phyloP scores from a whole-genome alignment of 2,797 vertebrate genomes.

The Pelochelys cantorii region DNA sequence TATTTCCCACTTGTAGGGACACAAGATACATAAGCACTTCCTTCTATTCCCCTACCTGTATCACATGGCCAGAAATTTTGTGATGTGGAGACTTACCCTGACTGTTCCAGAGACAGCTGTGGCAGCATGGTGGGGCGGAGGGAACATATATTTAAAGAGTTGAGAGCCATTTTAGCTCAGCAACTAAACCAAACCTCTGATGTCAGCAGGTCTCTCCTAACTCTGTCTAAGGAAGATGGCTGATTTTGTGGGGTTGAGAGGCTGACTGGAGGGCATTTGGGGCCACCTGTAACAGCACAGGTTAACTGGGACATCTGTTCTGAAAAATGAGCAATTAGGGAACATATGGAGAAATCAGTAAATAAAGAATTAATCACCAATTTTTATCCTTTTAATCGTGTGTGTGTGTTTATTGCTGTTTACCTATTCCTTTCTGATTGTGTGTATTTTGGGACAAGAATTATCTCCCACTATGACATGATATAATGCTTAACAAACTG shows the following conservation, averaged over 20 bases:
- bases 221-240: not conserved
- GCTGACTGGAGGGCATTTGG: not conserved
- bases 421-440: not conserved
- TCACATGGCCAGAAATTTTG: conserved; percentile 1
- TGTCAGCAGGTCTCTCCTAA: not conserved
- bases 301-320: not conserved
- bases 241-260: not conserved
- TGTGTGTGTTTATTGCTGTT: not conserved
- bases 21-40: not conserved
- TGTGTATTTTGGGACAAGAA: not conserved
- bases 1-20: not conserved
- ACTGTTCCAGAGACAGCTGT: not conserved
- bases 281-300: not conserved
- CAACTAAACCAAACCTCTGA: not conserved
- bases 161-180: not conserved
- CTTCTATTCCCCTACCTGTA: not conserved
- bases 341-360: not conserved
- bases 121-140: not conserved
- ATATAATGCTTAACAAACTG: not conserved
- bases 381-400: not conserved
- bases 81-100: not conserved
- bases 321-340: not conserved
- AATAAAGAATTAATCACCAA: not conserved
- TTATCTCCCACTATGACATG: not conserved
- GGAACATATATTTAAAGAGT: not conserved